Evolutionary conservation across 2,888 invertebrate species (phyloP), one percentile per base, ranked within the genome.

Genomic region (Euproctis similis): DNA sequence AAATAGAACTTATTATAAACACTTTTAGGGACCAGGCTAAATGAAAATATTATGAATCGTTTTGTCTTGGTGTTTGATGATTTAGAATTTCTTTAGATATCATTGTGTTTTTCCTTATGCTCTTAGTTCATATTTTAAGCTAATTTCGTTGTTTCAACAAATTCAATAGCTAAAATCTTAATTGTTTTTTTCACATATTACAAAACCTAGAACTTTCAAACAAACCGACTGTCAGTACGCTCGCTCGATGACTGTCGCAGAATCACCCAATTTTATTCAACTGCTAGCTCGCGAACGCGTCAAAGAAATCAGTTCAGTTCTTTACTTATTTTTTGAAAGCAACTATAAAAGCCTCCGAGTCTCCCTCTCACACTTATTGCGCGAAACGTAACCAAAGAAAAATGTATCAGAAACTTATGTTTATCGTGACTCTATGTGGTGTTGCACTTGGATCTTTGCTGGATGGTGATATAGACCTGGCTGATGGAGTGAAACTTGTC

Each of bases 401-500:
- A 73, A 84, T 84, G 82, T 75, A 62, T 61, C 73, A 72, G 39
- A 39, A 46, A 28, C 39, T 59, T 27, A 23, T 60, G 8, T 30
- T 70, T 21, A 7, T 60, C 14, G 32, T 69, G 10, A 39, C 60
- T 40, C 36, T 81, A 19, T 40, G 49, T 5, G 39, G 64, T 8
- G 11, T 52, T 2, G 45, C 50, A 0, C 31, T 65, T 2, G 69
- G 64, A 10, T 73, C 75, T 0, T 53, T 76, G 12, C 46, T 84
- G 3, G 80, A 82, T 10, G 86, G 86, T 40, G 87, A 88, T 53
- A 50, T 88, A 34, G 86, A 87, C 36, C 60, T 91, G 12, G 73
- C 87, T 6, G 88, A 90, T 8, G 91, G 91, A 24, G 87, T 91
- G 13, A 89, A 85, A 46, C 68, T 91, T 53, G 87, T 90, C 18